phyloP scores from a whole-genome alignment of 2,888 invertebrate genomes.

The Macrophya alboannulata region DNA sequence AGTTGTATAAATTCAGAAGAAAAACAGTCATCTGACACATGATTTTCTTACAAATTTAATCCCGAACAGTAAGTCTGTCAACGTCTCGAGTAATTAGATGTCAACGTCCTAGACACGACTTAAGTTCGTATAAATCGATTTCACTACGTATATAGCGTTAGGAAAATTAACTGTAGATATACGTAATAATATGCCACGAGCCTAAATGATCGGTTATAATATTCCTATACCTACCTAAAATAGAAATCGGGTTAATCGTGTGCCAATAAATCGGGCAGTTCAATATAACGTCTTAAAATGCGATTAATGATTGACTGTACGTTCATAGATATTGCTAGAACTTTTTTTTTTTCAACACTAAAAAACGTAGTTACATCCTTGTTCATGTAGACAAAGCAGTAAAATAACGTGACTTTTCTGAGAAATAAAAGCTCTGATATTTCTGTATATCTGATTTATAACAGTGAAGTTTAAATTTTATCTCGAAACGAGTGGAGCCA shows the following conservation, averaged over 20 bases:
- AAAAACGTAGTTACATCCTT: not conserved
- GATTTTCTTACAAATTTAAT: not conserved
- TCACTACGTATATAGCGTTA: not conserved
- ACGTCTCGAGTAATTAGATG: not conserved
- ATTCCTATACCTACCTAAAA: no score
- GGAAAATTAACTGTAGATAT: not conserved
- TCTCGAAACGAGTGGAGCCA: not conserved
- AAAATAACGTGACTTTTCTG: not conserved
- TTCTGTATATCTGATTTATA: not conserved
- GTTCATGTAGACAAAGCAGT: not conserved
- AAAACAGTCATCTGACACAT: not conserved
- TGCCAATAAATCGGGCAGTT: not conserved
- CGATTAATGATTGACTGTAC: not conserved
- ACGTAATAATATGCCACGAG: not conserved
- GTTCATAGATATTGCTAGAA: not conserved
- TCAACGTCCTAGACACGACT: conserved; percentile 4
- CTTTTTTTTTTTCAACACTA: not conserved
- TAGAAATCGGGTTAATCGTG: not conserved
- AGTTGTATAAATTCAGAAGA: not conserved
- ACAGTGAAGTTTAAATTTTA: not conserved
- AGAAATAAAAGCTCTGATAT: not conserved
- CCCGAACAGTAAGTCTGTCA: not conserved
- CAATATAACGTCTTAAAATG: not conserved
- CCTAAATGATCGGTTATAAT: not conserved
- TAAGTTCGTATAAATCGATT: conserved; percentile 6